These are phyloP conservation scores for Fragum whitleyi DNA, from an alignment of 2,888 invertebrate genomes.

Conservation along the genomic window DNA sequence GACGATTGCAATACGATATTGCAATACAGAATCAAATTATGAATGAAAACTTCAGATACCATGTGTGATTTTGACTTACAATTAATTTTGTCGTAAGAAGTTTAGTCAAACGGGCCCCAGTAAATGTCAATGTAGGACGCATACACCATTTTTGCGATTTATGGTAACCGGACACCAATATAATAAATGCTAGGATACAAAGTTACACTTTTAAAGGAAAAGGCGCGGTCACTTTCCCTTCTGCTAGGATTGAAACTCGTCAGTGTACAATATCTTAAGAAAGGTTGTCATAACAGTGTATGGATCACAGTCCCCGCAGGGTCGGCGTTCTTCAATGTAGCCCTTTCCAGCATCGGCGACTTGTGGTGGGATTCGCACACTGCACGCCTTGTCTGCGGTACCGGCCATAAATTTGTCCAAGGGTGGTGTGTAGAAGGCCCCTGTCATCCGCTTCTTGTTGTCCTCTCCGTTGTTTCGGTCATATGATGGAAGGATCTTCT, in stretches of 20 bases:
- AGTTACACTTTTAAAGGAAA: no score
- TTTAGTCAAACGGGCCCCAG: no score
- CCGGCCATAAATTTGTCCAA: constrained; percentile 6
- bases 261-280: constrained; percentile 29
- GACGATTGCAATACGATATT: no score
- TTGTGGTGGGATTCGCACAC: constrained; percentile 23
- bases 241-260: not conserved
- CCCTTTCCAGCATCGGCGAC: constrained; percentile 20
- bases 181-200: no score
- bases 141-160: no score
- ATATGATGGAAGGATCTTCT: constrained; percentile 24
- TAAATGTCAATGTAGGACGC: no score
- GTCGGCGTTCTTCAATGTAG: constrained; percentile 40
- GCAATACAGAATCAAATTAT: no score
- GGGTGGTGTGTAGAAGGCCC: constrained; percentile 20
- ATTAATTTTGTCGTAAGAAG: no score
- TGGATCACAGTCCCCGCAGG: constrained; percentile 34
- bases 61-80: no score
- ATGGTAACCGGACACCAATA: no score
- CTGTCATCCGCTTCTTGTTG: constrained; percentile 30
- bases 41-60: no score
- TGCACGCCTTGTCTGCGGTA: constrained; percentile 19
- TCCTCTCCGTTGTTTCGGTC: constrained; percentile 37
- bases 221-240: no score
- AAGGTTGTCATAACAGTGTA: constrained; percentile 20